Evolutionary conservation across 2,113 vertebrate genomes (phyloP), one percentile per base, ranked within the genome.

Genomic region (Eudyptes chrysolophus): DNA sequence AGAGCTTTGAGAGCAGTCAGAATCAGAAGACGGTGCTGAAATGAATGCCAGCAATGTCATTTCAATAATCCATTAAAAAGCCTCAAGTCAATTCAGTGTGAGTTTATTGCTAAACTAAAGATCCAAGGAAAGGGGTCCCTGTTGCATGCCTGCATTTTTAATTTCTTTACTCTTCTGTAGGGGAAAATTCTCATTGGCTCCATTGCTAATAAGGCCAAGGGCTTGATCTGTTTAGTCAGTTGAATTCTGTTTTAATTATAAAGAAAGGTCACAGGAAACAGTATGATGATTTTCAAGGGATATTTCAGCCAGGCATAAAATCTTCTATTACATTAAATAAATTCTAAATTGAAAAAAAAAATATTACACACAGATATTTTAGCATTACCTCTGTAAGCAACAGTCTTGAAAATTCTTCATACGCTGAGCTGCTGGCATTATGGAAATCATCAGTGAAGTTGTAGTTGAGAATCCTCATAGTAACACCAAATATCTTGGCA

Each of bases 311-410:
- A 72, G 42, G 22, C 42, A 79, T 44, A 71, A 95, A 86, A 48
- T 51, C 16, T 11, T 80, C n/a, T 74, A 20, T 40, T 74, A 58
- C 5, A 55, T 77, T 46, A 92, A 84, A 83, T 83, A 62, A 55
- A 72, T 44, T 51, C 17, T 81, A 75, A 66, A 61, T 46, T 44
- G 3, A 21, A 78, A 74, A 77, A 55, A 55, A 36, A 58, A 2
- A 52, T 6, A 64, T 62, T 32, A 55, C 21, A 2, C 22, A 24
- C 42, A 87, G 14, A 51, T 66, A 13, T 26, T 71, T 42, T 17
- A 44, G 60, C 38, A 61, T 93, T 98, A 98, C 98, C 98, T 98
- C 98, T 3, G 22, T 44, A 44, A 98, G 71, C 84, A 98, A 78
- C 38, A 94, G 70, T n/a, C 17, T 92, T 55, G 97, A 97, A 80